Conservation (phyloP, 1,140 invertebrate species). For the Drosophila dunni region DNA sequence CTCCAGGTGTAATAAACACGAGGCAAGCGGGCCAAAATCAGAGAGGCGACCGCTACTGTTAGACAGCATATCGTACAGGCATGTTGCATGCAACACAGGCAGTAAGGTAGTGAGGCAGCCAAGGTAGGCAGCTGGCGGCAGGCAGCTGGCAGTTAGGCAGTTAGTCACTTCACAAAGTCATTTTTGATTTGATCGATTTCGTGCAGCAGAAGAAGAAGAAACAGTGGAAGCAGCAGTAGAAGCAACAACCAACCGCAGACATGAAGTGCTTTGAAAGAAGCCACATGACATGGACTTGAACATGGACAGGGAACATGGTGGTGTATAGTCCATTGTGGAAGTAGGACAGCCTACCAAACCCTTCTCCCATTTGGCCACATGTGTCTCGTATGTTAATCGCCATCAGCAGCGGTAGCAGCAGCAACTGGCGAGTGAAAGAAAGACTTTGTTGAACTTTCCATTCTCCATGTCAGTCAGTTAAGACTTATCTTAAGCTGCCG, state of each 20-base stretch:
- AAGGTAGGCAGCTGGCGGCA: slow-evolving; percentile 41
- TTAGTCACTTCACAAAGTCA: slow-evolving; percentile 83
- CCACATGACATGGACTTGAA: slow-evolving; percentile 78
- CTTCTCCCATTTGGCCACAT: slow-evolving; percentile 61
- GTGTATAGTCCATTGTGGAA: slow-evolving; percentile 43
- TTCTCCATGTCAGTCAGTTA: slow-evolving; percentile 58
- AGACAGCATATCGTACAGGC: slow-evolving; percentile 51
- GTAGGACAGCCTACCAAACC: slow-evolving; percentile 69
- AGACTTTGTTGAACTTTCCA: slow-evolving; percentile 77
- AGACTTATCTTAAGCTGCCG: slow-evolving; percentile 57
- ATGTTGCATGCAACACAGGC: slow-evolving; percentile 53
- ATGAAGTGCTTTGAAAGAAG: slow-evolving; percentile 67
- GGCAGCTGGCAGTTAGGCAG: slow-evolving; percentile 78
- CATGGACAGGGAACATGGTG: slow-evolving; percentile 70
- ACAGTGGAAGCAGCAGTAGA: slow-evolving; percentile 14
- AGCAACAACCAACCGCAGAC: slow-evolving; percentile 60
- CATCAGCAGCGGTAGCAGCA: slow-evolving; percentile 47
- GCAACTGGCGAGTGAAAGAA: slow-evolving; percentile 54
- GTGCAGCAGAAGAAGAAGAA: slow-evolving; percentile 62
- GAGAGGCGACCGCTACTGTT: slow-evolving; percentile 61
- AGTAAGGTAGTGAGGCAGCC: slow-evolving; percentile 58
- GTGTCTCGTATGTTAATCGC: slow-evolving; percentile 76
- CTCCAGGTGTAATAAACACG: neutral
- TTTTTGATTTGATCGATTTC: slow-evolving; percentile 83
- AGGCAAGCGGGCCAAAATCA: slow-evolving; percentile 21